Percentiles rank a stretch among this genome's conserved stretches.
These are phyloP conservation scores for Philypnodon macrostomus DNA, from an alignment of 2,797 vertebrate species.

Conservation along the genomic window DNA sequence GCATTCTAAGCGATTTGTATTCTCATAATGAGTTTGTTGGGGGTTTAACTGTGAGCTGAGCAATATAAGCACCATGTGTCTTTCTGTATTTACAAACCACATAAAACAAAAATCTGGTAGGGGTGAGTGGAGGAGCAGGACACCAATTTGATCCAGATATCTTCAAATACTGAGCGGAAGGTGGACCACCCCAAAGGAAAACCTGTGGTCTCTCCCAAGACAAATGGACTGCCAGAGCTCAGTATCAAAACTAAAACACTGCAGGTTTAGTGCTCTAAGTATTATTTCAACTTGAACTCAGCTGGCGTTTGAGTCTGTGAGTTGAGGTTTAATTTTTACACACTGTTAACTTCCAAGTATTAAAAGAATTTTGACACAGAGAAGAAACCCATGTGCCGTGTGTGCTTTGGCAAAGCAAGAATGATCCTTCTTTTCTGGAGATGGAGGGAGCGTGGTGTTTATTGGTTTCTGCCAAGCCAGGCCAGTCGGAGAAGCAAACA, in stretches of 20 bases:
- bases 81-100: slow-evolving; percentile 60
- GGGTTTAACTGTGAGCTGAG: slow-evolving; percentile 44
- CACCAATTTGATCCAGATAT: slow-evolving; percentile 69
- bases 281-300: slow-evolving; percentile 24
- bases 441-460: slow-evolving; percentile 68
- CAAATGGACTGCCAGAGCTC: slow-evolving; percentile 59
- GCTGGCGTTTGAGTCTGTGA: slow-evolving; percentile 17
- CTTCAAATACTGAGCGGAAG: slow-evolving; percentile 65
- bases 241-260: slow-evolving; percentile 64
- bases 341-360: slow-evolving; percentile 50
- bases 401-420: slow-evolving; percentile 52
- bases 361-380: slow-evolving; percentile 57
- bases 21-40: slow-evolving; percentile 47
- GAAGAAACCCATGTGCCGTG: slow-evolving; percentile 29
- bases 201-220: slow-evolving; percentile 69
- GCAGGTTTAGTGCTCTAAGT: slow-evolving; percentile 48
- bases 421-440: slow-evolving; percentile 31
- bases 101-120: slow-evolving; percentile 61
- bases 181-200: no score
- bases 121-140: slow-evolving; percentile 46
- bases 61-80: slow-evolving; percentile 72
- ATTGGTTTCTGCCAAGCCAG: slow-evolving; percentile 76
- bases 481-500: slow-evolving; percentile 67
- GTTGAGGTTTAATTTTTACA: slow-evolving; percentile 35
- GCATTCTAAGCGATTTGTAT: slow-evolving; percentile 39